Percentiles rank a stretch among this genome's conserved stretches.
phyloP scores from a whole-genome alignment of 2,797 vertebrate genomes.

The Lophotriccus pileatus region DNA sequence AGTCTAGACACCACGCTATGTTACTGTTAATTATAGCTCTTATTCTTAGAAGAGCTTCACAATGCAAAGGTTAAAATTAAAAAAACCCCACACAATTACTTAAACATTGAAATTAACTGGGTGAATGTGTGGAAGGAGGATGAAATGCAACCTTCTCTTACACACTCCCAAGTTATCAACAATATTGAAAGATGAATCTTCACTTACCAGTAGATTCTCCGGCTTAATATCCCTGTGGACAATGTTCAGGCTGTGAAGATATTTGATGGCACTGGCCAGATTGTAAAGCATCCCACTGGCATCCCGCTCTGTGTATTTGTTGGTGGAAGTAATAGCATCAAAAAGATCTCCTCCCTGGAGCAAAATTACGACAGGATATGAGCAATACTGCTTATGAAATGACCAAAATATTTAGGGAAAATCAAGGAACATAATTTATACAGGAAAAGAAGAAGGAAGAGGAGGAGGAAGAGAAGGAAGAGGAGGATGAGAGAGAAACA shows the following conservation, averaged over 20 bases:
- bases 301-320: constrained; percentile 94
- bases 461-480: neutral
- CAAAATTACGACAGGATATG: constrained; percentile 14
- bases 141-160: neutral
- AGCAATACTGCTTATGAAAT: neutral
- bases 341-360: constrained; percentile 95
- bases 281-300: constrained; percentile 97
- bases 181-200: neutral
- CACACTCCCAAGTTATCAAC: neutral
- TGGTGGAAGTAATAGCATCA: constrained; percentile 95
- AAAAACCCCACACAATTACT: neutral
- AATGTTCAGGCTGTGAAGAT: constrained; percentile 93
- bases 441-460: neutral
- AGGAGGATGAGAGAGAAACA: neutral
- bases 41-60: neutral
- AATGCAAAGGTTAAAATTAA: neutral
- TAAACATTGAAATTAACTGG: neutral
- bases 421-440: neutral
- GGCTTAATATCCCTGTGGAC: constrained; percentile 98
- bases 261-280: constrained; percentile 94
- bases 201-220: constrained; percentile 92
- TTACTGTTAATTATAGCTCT: neutral
- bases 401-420: neutral
- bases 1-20: neutral
- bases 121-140: neutral